Base-by-base conservation (phyloP, 1,140 invertebrate species). In the Cotesia typhae region DNA sequence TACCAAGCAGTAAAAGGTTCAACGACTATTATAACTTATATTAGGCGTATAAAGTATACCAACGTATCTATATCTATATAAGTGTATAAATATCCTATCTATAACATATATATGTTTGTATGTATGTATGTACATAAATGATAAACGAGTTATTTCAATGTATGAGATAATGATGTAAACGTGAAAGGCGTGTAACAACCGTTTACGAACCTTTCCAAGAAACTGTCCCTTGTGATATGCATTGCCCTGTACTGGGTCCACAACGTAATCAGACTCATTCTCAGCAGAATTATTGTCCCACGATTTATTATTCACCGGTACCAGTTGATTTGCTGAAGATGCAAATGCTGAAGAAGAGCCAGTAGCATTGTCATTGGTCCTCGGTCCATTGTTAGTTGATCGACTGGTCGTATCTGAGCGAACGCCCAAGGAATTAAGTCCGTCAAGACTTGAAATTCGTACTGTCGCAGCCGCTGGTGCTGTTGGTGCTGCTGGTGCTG, bases 201-300 rank as follows among this genome's bases (percentile, higher is more conserved):
- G 41, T 10, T 5, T 59, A 70, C 64, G 55, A 67, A 90, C 89
- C 87, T 90, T 90, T 60, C 89, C 89, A 5, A 90, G 80, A 70
- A 90, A 88, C 51, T 87, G 86, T 53, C 89, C 89, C 71, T 89
- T 88, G 64, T 85, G 80, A 72, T 90, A 90, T 3, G 87, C 87
- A 36, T 88, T 89, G 36, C 87, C 84, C 37, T 85, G 85, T 3
- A 79, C 81, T 4, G 83, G 84, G 77, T 90, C 89, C 35, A 88
- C 83, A 10, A 90, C 88, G 70, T 88, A 89, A 74, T 88, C 87
- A 4, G 87, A 83, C 55, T 89, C 80, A 65, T 85, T 82, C 7
- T 82, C 84, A 57, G 75, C 71, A 12, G 83, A 80, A 63, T 82
- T 83, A 63, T 77, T 82, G 41, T 73, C 73, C 73, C 78, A 79